These are phyloP conservation scores for Tragelaphus buxtoni DNA, from an alignment of 2,113 vertebrate genomes.

Conservation along the genomic window DNA sequence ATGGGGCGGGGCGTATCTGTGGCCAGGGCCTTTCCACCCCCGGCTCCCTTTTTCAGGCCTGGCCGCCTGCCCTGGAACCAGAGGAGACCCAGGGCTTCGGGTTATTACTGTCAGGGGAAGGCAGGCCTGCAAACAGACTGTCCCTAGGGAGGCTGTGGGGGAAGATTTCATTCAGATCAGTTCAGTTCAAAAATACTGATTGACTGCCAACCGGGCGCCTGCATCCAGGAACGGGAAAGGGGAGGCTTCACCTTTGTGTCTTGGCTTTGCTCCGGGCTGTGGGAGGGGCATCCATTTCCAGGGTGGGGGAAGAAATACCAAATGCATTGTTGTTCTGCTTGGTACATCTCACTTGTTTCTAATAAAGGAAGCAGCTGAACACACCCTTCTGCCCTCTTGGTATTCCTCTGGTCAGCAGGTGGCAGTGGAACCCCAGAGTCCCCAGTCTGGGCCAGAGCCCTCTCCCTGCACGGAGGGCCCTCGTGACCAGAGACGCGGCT, in stretches of 20 bases:
- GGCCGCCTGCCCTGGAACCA: not conserved
- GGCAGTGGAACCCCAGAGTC: not conserved
- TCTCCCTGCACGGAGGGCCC: not conserved
- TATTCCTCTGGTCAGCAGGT: constrained; percentile 24
- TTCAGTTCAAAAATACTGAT: not conserved
- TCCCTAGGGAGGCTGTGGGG: not conserved
- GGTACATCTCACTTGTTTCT: constrained; percentile 55
- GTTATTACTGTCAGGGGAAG: not conserved
- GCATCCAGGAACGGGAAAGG: not conserved
- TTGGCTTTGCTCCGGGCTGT: constrained; percentile 29
- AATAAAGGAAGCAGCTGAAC: constrained; percentile 71
- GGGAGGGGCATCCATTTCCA: not conserved
- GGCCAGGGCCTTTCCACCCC: not conserved
- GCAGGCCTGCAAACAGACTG: not conserved
- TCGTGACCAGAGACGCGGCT: rapidly evolving
- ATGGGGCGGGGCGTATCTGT: not conserved
- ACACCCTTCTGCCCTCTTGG: not conserved
- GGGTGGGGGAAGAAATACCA: not conserved
- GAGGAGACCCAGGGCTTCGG: not conserved
- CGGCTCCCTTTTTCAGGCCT: not conserved
- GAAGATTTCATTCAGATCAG: not conserved
- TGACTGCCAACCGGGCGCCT: not conserved
- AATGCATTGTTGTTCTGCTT: constrained; percentile 33
- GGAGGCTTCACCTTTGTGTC: not conserved
- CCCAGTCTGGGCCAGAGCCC: rapidly evolving